Conservation (phyloP, 2,888 invertebrate species). For the Dysmachus trigonus region DNA sequence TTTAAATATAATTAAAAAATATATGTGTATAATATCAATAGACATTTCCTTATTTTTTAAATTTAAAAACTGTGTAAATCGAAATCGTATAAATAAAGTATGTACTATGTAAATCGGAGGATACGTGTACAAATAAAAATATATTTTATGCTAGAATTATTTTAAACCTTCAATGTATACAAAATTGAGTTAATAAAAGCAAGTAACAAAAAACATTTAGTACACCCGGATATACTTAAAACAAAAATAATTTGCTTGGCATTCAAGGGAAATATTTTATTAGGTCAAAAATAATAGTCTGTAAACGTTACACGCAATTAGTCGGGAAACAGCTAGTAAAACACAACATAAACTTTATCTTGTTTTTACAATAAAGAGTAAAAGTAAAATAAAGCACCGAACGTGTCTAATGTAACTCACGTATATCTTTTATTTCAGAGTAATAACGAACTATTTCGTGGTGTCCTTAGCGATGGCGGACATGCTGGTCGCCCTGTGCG, state of each 20-base stretch:
- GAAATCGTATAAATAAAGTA: too few species aligned
- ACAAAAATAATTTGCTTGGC: neutral
- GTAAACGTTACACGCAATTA: neutral
- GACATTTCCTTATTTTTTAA: too few species aligned
- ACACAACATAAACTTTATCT: neutral
- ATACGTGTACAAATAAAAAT: too few species aligned
- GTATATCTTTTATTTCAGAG: conserved; percentile 63
- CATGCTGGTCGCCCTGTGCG: conserved; percentile 92
- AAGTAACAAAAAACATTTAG: neutral
- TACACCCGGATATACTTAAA: neutral
- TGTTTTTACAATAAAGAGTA: neutral
- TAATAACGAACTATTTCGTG: conserved; percentile 95
- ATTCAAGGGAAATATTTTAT: neutral
- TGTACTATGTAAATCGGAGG: too few species aligned
- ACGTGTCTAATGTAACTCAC: neutral
- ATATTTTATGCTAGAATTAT: neutral
- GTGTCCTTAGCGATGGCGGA: conserved; percentile 94
- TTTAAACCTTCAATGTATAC: neutral
- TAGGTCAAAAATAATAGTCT: neutral
- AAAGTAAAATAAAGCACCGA: neutral
- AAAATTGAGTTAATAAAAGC: neutral
- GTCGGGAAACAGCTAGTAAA: neutral
- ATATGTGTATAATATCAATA: too few species aligned
- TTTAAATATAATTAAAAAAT: too few species aligned
- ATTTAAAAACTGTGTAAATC: too few species aligned